Percentiles rank a stretch among this genome's conserved stretches.
Evolutionary conservation across 2,113 vertebrate species (phyloP).

Genomic region (Callopanchax toddi): DNA sequence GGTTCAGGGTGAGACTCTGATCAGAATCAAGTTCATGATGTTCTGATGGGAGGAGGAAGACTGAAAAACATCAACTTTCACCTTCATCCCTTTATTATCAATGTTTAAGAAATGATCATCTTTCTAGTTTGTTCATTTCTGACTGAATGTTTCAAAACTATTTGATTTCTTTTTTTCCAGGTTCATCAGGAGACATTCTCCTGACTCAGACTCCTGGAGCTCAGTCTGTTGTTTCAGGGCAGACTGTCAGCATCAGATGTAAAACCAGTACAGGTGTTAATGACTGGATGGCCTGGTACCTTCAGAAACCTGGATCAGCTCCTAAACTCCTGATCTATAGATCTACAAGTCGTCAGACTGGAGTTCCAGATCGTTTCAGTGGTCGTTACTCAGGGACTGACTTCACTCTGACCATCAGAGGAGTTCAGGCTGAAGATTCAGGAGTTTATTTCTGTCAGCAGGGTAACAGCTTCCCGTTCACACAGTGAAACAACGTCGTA

Average conservation of each 20-base stretch:
- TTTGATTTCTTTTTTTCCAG: conserved; percentile 15
- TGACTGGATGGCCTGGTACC: background rate
- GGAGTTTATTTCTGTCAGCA: conserved; percentile 40
- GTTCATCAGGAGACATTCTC: conserved; percentile 15
- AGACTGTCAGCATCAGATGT: conserved; percentile 19
- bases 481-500: conserved; percentile 43
- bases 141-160: background rate
- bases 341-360: background rate
- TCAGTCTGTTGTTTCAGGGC: conserved; percentile 9
- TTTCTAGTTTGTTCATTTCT: conserved; percentile 3
- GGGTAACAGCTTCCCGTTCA: background rate
- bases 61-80: too few species aligned
- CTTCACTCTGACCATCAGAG: background rate
- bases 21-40: background rate
- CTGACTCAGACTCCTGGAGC: conserved; percentile 2
- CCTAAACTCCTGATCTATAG: conserved; percentile 16
- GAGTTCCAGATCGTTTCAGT: conserved; percentile 11
- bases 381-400: conserved; percentile 26
- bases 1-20: background rate
- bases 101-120: too few species aligned
- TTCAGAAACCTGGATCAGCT: conserved; percentile 20
- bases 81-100: too few species aligned
- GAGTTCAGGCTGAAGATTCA: background rate
- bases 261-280: background rate
- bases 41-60: too few species aligned